These are phyloP conservation scores for Coenonympha arcania DNA, from an alignment of 2,888 invertebrate species.

Conservation along the genomic window DNA sequence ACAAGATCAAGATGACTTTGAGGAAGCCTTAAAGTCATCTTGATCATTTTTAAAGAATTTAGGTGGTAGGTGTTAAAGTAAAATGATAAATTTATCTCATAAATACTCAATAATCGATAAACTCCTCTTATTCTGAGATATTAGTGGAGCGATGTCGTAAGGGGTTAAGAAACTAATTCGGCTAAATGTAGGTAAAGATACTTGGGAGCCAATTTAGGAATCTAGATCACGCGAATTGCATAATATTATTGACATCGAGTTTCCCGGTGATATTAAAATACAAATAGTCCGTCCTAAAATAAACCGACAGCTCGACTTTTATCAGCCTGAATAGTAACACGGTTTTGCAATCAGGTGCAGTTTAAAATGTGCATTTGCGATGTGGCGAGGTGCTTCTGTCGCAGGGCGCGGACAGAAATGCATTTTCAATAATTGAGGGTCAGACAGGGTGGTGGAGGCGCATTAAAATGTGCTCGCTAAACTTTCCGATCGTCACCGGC, in stretches of 20 bases:
- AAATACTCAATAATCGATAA: too few relatives aligned
- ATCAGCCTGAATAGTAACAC: constrained; percentile 57
- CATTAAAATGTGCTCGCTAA: constrained; percentile 61
- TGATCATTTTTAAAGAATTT: too few relatives aligned
- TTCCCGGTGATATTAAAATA: constrained; percentile 27
- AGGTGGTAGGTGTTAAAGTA: too few relatives aligned
- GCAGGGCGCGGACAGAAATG: constrained; percentile 67
- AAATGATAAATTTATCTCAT: too few relatives aligned
- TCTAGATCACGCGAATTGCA: background rate
- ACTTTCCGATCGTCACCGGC: constrained; percentile 52
- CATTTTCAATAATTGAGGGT: constrained; percentile 75
- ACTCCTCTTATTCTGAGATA: too few relatives aligned
- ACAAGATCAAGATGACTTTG: too few relatives aligned
- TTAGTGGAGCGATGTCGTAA: too few relatives aligned
- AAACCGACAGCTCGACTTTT: constrained; percentile 65
- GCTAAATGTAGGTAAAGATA: too few relatives aligned
- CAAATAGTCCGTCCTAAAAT: constrained; percentile 48
- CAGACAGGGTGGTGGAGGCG: constrained; percentile 66
- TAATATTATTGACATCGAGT: background rate
- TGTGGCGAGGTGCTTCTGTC: constrained; percentile 48
- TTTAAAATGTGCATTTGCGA: constrained; percentile 75
- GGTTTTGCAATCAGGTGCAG: constrained; percentile 71
- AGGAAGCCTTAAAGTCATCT: too few relatives aligned
- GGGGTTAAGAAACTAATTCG: too few relatives aligned
- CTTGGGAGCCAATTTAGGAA: too few relatives aligned